phyloP scores from a whole-genome alignment of 2,888 invertebrate species.

The Cephus sareptanus region DNA sequence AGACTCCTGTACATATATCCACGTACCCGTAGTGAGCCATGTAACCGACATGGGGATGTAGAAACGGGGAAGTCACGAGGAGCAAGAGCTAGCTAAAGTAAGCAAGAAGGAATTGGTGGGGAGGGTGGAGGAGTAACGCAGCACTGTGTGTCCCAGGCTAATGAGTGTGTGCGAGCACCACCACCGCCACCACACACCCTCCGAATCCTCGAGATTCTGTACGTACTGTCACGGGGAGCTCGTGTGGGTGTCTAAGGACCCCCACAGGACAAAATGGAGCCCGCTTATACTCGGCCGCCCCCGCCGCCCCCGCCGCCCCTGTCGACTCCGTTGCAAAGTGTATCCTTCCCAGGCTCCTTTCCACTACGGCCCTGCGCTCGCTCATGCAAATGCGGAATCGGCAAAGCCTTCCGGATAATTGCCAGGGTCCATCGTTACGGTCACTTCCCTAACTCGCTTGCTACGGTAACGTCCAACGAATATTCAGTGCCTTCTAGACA shows the following conservation, averaged over 20 bases:
- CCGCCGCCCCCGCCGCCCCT: constrained; percentile 43
- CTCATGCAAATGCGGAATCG: constrained; percentile 47
- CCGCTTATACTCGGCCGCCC: constrained; percentile 55
- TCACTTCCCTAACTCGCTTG: no score
- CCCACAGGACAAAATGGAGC: constrained; percentile 63
- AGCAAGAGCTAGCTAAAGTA: constrained; percentile 3
- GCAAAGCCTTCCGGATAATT: constrained; percentile 46
- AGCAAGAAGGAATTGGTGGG: constrained; percentile 5
- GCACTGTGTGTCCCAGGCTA: constrained; percentile 26
- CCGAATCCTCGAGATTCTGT: neutral
- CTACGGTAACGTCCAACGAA: no score
- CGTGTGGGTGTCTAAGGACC: constrained; percentile 51
- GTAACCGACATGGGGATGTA: neutral
- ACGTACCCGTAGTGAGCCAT: no score
- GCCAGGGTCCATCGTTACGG: constrained; percentile 21
- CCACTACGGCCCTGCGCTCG: constrained; percentile 27
- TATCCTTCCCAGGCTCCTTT: constrained; percentile 34
- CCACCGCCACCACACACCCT: no score
- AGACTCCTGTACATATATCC: no score
- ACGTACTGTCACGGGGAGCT: neutral
- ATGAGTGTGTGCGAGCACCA: constrained; percentile 28
- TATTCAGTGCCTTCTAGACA: no score
- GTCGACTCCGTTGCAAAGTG: constrained; percentile 26
- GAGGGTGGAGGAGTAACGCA: neutral
- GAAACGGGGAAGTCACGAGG: neutral